Evolutionary conservation across 2,113 vertebrate species (phyloP).

Genomic region (Zootoca vivipara): DNA sequence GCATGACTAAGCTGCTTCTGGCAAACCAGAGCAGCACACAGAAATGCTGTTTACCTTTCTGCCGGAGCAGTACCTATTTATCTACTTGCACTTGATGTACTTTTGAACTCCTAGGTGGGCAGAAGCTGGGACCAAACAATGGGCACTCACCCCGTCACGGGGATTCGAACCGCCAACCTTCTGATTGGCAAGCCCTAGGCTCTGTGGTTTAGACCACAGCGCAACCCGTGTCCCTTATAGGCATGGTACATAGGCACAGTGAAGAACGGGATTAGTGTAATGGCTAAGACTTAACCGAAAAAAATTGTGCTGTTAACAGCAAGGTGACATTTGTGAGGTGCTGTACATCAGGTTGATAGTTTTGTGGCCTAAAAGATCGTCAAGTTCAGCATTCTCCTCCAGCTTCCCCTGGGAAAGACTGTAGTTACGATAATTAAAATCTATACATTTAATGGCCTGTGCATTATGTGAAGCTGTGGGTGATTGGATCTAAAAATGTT

Average conservation of each 20-base stretch:
- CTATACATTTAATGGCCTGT: conserved; percentile 58
- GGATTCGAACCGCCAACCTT: too few species aligned
- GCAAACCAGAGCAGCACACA: too few species aligned
- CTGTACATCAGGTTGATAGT: conserved; percentile 18
- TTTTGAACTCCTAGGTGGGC: too few species aligned
- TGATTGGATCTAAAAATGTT: conserved; percentile 42
- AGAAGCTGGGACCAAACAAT: too few species aligned
- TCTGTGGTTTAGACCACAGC: too few species aligned
- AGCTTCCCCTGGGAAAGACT: conserved; percentile 42
- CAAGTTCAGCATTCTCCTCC: conserved; percentile 37
- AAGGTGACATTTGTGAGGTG: conserved; percentile 35
- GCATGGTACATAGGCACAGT: background rate
- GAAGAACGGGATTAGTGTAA: background rate
- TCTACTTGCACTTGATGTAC: too few species aligned
- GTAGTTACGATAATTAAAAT: conserved; percentile 72
- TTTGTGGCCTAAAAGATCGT: conserved; percentile 32
- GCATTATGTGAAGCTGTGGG: conserved; percentile 43
- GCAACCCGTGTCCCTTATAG: too few species aligned
- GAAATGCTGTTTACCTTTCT: too few species aligned
- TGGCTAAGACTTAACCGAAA: conserved; percentile 27
- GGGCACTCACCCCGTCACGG: too few species aligned
- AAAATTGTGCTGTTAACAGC: conserved; percentile 7
- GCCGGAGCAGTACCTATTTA: too few species aligned
- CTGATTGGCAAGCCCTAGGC: too few species aligned
- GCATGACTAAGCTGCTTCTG: too few species aligned